Conservation (phyloP, 2,888 invertebrate genomes). For the Metellina segmentata region DNA sequence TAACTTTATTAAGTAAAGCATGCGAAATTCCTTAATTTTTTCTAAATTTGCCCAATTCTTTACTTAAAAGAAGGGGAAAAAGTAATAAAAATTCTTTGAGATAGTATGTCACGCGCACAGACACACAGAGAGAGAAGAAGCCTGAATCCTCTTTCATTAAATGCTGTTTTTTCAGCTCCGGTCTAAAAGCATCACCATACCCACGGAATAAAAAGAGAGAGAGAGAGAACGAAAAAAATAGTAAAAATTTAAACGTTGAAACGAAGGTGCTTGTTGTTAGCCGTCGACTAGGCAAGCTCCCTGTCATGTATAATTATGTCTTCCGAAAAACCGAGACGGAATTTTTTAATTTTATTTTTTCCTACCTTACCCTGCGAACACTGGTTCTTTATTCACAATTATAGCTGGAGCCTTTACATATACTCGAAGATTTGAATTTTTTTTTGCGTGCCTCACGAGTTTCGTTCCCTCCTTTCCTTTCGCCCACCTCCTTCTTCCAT, state of each 20-base stretch:
- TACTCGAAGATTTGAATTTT: conserved; percentile 31
- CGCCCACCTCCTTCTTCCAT: conserved; percentile 8
- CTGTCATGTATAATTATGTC: conserved; percentile 76
- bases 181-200: conserved; percentile 55
- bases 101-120: conserved; percentile 23
- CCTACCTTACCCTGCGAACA: background rate
- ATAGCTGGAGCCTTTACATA: conserved; percentile 63
- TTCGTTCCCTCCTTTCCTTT: conserved; percentile 32
- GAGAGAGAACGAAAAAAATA: conserved; percentile 13
- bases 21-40: background rate
- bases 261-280: conserved; percentile 57
- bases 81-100: conserved; percentile 13
- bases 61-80: background rate
- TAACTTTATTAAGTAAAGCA: conserved; percentile 19
- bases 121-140: conserved; percentile 16
- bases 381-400: conserved; percentile 71
- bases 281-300: conserved; percentile 19
- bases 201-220: conserved; percentile 32
- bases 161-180: conserved; percentile 52
- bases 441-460: conserved; percentile 27
- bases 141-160: conserved; percentile 69
- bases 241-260: conserved; percentile 59
- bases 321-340: conserved; percentile 59
- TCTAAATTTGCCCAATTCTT: conserved; percentile 16
- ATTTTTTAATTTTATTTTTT: conserved; percentile 52